A percentile compares a stretch with the other conserved stretches of the same genome.
Evolutionary conservation across 2,113 vertebrate species (phyloP).

Genomic region (Thinocorus orbignyianus): DNA sequence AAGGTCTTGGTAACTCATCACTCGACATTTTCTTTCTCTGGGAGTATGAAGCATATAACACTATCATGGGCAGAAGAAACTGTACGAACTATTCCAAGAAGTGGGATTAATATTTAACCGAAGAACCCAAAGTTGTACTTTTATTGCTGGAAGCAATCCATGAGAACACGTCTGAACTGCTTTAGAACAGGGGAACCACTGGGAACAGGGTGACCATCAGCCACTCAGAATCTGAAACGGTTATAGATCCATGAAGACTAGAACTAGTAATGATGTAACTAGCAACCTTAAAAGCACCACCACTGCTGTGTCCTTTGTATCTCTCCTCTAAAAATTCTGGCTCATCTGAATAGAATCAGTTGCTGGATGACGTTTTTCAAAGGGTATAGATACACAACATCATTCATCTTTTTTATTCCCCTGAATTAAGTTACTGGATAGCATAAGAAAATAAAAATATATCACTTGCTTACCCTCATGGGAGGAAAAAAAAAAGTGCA

Average conservation of each 20-base stretch:
- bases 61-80: not conserved
- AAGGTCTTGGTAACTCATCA: not conserved
- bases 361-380: not conserved
- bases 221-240: not conserved
- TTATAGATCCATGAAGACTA: not conserved
- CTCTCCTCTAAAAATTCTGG: not conserved
- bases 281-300: not conserved
- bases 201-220: fast-evolving
- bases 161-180: not conserved
- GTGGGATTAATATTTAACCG: not conserved
- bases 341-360: not conserved
- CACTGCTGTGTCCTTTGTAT: not conserved
- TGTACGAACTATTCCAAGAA: not conserved
- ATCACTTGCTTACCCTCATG: not conserved
- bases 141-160: not conserved
- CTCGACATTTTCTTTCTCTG: not conserved
- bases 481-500: not conserved
- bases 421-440: not conserved
- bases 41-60: not conserved
- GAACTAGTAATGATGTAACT: not conserved
- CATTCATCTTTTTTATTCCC: not conserved
- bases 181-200: not conserved
- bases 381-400: not conserved
- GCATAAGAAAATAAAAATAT: not conserved
- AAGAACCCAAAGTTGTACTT: not conserved